Base-by-base conservation (phyloP, 2,888 invertebrate genomes). In the Diarsia brunnea region DNA sequence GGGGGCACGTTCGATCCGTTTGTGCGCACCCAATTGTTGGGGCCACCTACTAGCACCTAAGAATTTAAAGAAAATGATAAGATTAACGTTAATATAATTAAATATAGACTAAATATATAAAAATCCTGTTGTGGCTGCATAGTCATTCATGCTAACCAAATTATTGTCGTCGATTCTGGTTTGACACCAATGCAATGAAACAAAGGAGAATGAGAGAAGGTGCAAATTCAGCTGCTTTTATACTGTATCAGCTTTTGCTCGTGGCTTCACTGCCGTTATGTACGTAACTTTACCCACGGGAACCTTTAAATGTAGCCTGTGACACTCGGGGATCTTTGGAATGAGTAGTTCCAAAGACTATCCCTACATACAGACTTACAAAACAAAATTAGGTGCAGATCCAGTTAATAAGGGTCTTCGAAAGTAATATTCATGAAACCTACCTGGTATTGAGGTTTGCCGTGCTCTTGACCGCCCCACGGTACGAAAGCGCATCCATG, bases 381-480 rank as follows among this genome's bases (percentile, higher is more conserved):
- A 38, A 38, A 31, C 31, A 31, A 31, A 31, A 31, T 31, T 14
- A 53, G 16, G 58, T 27, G 14, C 45, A 43, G 27, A 69, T 58
- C 14, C 27, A 49, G 24, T 43, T 69, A 21, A 31, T 8, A 31
- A 45, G 43, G 31, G 5, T 61, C 5, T 63, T 47, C 0, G 3
- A 72, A 60, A 38, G 11, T 49, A 27, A 24, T 64, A 27, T 63
- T 31, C 12, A 38, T 68, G 21, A 21, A 73, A 84, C 86, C 69
- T 87, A 98, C 98, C 97, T 99, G 98, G 90, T 98, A 99, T 81
- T 98, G 97, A 24, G 95, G 92, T 91, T 98, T 98, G 75, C 97
- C 97, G 87, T 98, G 98, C 91, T 99, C 99, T 55, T 94, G 96
- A 27, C 98, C 98, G 7, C 98, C 98, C 98, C 98, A 99, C 31